Conservation (phyloP, 2,797 vertebrate genomes). For the Lemur catta region DNA sequence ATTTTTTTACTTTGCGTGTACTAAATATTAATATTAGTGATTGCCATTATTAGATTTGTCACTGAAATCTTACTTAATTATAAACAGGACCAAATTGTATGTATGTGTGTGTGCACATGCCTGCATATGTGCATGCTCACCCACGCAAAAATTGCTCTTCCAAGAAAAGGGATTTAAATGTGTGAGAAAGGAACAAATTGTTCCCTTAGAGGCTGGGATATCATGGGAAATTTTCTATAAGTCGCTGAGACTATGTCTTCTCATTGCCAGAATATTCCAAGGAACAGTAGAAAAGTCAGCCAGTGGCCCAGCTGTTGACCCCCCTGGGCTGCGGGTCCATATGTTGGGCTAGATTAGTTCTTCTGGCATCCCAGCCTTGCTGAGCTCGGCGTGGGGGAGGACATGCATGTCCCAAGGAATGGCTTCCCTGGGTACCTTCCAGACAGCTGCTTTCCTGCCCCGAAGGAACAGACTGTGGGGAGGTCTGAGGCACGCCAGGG, state of each 20-base stretch:
- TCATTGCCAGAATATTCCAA: slow-evolving; percentile 53
- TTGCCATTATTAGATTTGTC: not conserved
- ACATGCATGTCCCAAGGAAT: not conserved
- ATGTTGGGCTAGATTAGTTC: slow-evolving; percentile 52
- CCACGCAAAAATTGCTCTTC: slow-evolving; percentile 30
- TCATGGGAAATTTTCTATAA: slow-evolving; percentile 71
- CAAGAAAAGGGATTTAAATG: slow-evolving; percentile 43
- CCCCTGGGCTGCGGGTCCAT: not conserved
- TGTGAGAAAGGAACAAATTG: slow-evolving; percentile 63
- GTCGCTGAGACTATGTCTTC: slow-evolving; percentile 56
- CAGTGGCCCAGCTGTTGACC: slow-evolving; percentile 66
- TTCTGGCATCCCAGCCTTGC: not conserved
- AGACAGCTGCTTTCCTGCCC: slow-evolving; percentile 35
- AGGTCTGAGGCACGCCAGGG: not conserved
- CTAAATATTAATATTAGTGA: not conserved
- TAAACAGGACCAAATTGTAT: not conserved
- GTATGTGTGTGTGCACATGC: not conserved
- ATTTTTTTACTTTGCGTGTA: not conserved
- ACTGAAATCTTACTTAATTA: not conserved
- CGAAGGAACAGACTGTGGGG: not conserved
- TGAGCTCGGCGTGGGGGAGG: not conserved
- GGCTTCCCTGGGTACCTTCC: slow-evolving; percentile 46
- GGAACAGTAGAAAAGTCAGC: slow-evolving; percentile 38
- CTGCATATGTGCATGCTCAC: accelerated
- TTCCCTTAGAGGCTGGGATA: slow-evolving; percentile 57